Evolutionary conservation across 2,113 vertebrate species (phyloP), one percentile per base, ranked within the genome.

Genomic region (Percina caprodes): DNA sequence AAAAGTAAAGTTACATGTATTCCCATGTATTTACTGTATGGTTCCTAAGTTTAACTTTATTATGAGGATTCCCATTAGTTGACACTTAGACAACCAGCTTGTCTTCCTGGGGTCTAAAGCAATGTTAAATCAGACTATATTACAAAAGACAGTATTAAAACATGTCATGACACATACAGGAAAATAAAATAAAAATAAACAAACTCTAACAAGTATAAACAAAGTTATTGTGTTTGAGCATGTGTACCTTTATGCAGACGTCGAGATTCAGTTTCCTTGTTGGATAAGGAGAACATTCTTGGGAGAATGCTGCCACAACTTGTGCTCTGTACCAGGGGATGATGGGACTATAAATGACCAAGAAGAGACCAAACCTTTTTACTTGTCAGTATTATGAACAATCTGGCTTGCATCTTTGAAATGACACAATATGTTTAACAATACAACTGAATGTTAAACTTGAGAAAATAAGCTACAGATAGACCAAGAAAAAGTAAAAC

Each of bases 231-330:
- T 60, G 69, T 92, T 21, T 18, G 56, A 35, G 18, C 65, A 35
- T 61, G 16, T 72, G 69, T 94, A 98, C 97, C 97, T 96, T 96
- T 98, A 76, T 96, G 96, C 80, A 96, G 94, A 86, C 94, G 96
- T 56, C 96, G 96, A 0, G 95, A 89, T 62, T 98, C 97, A 0
- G 93, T 86, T 72, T 99, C 97, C 92, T 96, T 98, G 91, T 90
- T 92, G 88, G 96, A 96, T 39, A 97, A 92, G 39, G 96, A 96
- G 77, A 97, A 77, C 1, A 95, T 96, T 80, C 96, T 96, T 85
- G 97, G 96, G 73, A 98, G 95, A 52, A 98, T 96, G 0, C 96
- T 99, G 11, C 98, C 97, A 88, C 98, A 99, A 86, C 98, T 99
- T 89, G 96, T 97, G 91, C 97, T 99, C 90, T 99, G 98, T 30